A percentile compares a stretch with the other conserved stretches of the same genome.
These are phyloP conservation scores for Megaceryle alcyon DNA, from an alignment of 2,797 vertebrate species.

Conservation along the genomic window DNA sequence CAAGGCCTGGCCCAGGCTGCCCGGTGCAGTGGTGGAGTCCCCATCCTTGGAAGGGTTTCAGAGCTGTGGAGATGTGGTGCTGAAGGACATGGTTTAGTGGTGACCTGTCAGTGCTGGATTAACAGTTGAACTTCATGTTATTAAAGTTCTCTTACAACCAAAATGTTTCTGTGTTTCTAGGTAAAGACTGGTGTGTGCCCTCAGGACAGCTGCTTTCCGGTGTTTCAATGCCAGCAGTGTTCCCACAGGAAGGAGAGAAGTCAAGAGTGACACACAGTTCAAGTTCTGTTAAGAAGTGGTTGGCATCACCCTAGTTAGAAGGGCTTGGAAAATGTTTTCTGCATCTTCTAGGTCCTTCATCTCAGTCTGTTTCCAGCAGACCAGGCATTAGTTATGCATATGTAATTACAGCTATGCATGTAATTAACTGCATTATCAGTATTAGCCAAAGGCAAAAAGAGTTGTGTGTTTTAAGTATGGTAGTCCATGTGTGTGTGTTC, in stretches of 20 bases:
- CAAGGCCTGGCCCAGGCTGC: not conserved
- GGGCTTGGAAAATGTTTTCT: not conserved
- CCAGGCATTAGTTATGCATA: not conserved
- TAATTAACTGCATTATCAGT: not conserved
- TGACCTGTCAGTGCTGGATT: not conserved
- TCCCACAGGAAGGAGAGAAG: not conserved
- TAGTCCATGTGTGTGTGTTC: not conserved
- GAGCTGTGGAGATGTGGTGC: not conserved
- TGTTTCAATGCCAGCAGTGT: rapidly evolving
- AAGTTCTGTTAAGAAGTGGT: not conserved
- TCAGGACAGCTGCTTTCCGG: not conserved
- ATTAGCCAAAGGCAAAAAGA: not conserved
- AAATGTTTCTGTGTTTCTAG: not conserved
- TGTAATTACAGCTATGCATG: not conserved
- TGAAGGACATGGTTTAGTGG: not conserved
- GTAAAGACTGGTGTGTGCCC: not conserved
- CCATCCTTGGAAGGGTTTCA: not conserved
- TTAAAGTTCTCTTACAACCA: not conserved
- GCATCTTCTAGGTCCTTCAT: not conserved
- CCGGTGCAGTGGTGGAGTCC: not conserved
- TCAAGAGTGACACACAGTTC: rapidly evolving
- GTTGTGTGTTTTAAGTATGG: not conserved
- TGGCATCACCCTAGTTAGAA: not conserved
- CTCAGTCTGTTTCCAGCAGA: not conserved
- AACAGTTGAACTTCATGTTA: not conserved